Conservation (phyloP, 2,888 invertebrate genomes). For the Brachyptera putata region DNA sequence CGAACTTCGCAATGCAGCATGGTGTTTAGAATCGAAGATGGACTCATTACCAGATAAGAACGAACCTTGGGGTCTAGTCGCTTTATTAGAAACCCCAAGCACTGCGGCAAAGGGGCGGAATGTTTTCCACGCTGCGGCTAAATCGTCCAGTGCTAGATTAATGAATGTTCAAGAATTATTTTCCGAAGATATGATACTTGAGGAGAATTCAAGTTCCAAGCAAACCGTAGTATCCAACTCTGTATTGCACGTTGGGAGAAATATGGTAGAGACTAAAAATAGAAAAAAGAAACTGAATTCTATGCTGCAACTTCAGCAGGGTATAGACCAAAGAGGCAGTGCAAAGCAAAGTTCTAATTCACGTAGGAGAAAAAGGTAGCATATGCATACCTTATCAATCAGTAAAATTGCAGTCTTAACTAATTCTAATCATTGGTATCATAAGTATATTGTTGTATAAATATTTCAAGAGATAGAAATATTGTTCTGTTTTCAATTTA, state of each 20-base stretch:
- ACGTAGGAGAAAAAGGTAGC: too few species aligned
- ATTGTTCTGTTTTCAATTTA: too few species aligned
- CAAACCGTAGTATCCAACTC: too few species aligned
- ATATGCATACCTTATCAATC: too few species aligned
- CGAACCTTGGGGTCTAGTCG: conserved; percentile 51
- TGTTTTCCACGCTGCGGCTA: conserved; percentile 45
- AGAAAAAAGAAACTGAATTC: neutral
- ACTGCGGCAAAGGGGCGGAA: conserved; percentile 42
- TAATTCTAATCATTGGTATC: too few species aligned
- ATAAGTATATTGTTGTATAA: too few species aligned
- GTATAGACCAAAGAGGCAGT: neutral
- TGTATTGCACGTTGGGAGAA: too few species aligned
- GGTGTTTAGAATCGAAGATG: conserved; percentile 57
- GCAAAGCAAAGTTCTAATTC: neutral
- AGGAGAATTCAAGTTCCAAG: too few species aligned
- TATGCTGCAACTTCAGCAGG: neutral
- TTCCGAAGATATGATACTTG: conserved; percentile 44
- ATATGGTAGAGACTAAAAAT: too few species aligned
- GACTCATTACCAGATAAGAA: neutral
- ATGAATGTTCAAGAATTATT: conserved; percentile 63
- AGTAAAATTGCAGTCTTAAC: too few species aligned
- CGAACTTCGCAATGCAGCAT: conserved; percentile 65
- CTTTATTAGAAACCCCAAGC: conserved; percentile 49
- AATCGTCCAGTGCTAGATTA: conserved; percentile 45
- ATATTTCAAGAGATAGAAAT: too few species aligned